Percentiles rank a stretch among this genome's conserved stretches.
Conservation (phyloP, 1,140 invertebrate species). For the Samia ricini region DNA sequence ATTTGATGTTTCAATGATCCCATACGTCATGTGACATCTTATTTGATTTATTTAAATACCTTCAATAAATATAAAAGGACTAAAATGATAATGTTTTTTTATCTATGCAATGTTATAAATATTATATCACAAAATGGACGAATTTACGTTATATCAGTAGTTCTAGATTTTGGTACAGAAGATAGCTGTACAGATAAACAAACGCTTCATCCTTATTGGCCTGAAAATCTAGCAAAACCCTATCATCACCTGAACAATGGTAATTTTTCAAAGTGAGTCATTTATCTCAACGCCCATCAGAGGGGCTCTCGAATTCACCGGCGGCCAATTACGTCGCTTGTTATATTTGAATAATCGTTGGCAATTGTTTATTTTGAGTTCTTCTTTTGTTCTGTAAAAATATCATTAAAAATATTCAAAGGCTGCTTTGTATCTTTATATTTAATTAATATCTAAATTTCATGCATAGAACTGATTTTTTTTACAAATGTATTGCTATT, state of each 20-base stretch:
- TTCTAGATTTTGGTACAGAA: too few relatives aligned
- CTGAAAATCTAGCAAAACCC: neutral
- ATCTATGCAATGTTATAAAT: too few relatives aligned
- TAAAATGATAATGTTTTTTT: too few relatives aligned
- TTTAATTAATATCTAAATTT: neutral
- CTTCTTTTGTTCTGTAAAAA: too few relatives aligned
- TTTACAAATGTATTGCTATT: too few relatives aligned
- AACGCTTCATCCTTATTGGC: neutral
- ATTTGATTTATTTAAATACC: too few relatives aligned
- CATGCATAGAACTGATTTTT: too few relatives aligned
- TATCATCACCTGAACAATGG: neutral
- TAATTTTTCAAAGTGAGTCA: conserved; percentile 29
- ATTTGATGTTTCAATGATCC: too few relatives aligned
- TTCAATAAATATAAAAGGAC: too few relatives aligned
- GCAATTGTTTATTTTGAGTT: conserved; percentile 15
- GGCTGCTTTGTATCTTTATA: neutral
- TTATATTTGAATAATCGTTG: conserved; percentile 64
- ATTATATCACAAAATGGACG: too few relatives aligned
- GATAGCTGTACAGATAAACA: neutral
- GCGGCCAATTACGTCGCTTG: conserved; percentile 66
- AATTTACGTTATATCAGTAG: too few relatives aligned
- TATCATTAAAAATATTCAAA: neutral
- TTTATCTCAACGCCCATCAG: conserved; percentile 46
- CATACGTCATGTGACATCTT: too few relatives aligned
- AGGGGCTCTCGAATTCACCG: conserved; percentile 56